Conservation (phyloP, 1,140 invertebrate species). For the Meloidogyne exigua region DNA sequence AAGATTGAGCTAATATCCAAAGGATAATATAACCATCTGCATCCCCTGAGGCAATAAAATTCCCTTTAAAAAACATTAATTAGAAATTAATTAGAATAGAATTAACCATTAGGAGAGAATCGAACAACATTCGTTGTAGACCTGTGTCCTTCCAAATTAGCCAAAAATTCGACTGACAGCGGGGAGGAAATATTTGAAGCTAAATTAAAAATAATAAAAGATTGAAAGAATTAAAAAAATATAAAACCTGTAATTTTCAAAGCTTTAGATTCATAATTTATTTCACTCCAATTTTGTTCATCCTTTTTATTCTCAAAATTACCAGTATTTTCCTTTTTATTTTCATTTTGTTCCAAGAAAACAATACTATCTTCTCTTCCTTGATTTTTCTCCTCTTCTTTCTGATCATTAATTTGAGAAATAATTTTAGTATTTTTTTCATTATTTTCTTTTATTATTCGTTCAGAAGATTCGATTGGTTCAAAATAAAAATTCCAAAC, state of each 20-base stretch:
- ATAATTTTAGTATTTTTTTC: neutral
- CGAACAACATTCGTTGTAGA: constrained; percentile 36
- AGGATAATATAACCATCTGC: constrained; percentile 33
- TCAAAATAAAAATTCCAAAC: constrained; percentile 51
- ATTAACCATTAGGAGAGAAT: constrained; percentile 48
- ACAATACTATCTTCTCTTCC: neutral
- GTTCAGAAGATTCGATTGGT: neutral
- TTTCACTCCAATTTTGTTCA: neutral
- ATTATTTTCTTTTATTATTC: neutral
- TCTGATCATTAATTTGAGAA: neutral
- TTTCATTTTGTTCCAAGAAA: neutral
- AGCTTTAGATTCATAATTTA: neutral
- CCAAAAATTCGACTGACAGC: constrained; percentile 43
- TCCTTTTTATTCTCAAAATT: neutral
- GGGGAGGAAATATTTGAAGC: neutral
- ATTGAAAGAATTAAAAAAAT: neutral
- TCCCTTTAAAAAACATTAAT: constrained; percentile 26
- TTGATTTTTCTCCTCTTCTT: neutral
- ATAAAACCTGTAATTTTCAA: neutral
- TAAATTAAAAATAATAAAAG: neutral
- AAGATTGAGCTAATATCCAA: constrained; percentile 41
- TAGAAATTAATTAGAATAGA: constrained; percentile 1
- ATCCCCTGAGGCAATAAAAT: constrained; percentile 49
- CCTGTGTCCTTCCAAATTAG: constrained; percentile 44
- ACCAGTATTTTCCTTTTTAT: constrained; percentile 10